These are phyloP conservation scores for Penaeus indicus DNA, from an alignment of 1,140 invertebrate species.

Conservation along the genomic window DNA sequence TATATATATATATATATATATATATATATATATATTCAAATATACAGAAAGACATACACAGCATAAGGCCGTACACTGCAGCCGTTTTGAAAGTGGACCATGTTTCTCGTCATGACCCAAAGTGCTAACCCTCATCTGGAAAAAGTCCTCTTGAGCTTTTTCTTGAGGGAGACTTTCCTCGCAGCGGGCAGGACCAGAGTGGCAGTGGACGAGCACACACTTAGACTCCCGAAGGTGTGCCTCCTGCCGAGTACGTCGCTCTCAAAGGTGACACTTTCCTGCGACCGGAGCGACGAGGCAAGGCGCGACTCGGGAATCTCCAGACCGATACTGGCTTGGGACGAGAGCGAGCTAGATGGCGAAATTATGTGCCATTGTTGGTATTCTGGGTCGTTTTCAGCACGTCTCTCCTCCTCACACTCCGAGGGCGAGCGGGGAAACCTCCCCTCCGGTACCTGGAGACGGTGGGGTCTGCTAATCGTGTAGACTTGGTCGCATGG, in stretches of 20 bases:
- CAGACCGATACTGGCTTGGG: neutral
- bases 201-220: neutral
- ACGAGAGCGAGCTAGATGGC: neutral
- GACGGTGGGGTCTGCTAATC: neutral
- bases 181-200: conserved; percentile 18
- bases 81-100: neutral
- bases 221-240: neutral
- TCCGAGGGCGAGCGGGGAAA: conserved; percentile 36
- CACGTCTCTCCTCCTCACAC: conserved; percentile 38
- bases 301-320: neutral
- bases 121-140: neutral
- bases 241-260: too few relatives aligned
- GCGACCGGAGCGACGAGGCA: neutral
- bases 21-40: neutral
- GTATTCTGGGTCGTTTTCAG: neutral
- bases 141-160: conserved; percentile 40
- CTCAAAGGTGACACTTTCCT: neutral
- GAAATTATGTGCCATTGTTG: neutral
- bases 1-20: neutral
- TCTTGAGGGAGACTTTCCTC: conserved; percentile 5
- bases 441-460: neutral
- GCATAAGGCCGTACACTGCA: neutral
- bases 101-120: neutral
- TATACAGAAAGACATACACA: neutral
- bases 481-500: neutral